Percentiles rank a stretch among this genome's conserved stretches.
Conservation (phyloP, 2,888 invertebrate species). For the Tachina grossa region DNA sequence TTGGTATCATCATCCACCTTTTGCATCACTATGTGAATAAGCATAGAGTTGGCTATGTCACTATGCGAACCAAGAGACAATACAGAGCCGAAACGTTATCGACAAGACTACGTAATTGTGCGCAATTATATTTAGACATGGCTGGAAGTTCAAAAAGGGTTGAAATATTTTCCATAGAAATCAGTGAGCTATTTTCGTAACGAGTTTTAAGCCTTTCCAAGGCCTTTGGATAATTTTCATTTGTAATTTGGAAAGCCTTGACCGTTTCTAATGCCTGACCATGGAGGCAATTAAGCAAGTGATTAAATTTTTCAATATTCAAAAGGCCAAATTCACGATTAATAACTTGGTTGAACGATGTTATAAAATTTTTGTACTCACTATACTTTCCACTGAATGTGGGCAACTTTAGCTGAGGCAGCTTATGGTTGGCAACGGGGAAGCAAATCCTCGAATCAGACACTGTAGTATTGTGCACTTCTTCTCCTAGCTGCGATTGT, state of each 20-base stretch:
- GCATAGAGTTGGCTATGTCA: conserved; percentile 54
- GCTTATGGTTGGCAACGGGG: conserved; percentile 11
- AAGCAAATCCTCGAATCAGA: conserved; percentile 36
- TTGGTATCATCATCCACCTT: conserved; percentile 28
- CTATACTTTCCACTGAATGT: conserved; percentile 21
- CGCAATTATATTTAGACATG: not conserved
- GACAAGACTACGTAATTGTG: not conserved
- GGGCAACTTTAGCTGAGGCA: conserved; percentile 41
- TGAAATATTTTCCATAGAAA: not conserved
- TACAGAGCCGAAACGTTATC: conserved; percentile 41
- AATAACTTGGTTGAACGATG: conserved; percentile 52
- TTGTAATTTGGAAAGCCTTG: conserved; percentile 43
- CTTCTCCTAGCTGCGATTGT: conserved; percentile 34
- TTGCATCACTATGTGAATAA: conserved; percentile 34
- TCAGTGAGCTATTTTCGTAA: not conserved
- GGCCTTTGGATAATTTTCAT: conserved; percentile 58
- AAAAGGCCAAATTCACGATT: conserved; percentile 45
- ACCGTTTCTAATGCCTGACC: conserved; percentile 57
- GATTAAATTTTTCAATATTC: conserved; percentile 55
- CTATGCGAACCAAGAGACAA: conserved; percentile 40
- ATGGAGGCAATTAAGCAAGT: conserved; percentile 53
- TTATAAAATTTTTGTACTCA: conserved; percentile 60
- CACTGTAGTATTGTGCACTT: conserved; percentile 26
- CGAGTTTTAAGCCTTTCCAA: conserved; percentile 10
- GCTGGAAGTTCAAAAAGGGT: not conserved